These are phyloP conservation scores for Drosophila chauvacae DNA, from an alignment of 1,140 invertebrate species.

Conservation along the genomic window DNA sequence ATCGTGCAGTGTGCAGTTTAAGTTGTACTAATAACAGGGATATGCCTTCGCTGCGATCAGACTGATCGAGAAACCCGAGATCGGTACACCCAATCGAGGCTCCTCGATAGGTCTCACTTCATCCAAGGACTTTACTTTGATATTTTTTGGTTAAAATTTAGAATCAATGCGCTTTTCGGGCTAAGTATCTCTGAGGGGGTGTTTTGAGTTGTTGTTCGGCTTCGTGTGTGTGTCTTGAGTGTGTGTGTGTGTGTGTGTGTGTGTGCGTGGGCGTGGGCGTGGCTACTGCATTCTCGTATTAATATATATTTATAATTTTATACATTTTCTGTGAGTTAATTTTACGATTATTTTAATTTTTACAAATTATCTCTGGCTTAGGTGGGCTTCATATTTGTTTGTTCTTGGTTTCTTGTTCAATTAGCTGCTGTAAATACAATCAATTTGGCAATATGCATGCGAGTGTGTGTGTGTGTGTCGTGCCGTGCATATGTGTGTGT, in stretches of 20 bases:
- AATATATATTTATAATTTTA: slow-evolving; percentile 57
- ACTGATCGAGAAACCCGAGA: neutral
- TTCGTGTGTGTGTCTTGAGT: slow-evolving; percentile 11
- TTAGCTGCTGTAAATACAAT: slow-evolving; percentile 68
- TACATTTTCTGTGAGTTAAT: slow-evolving; percentile 51
- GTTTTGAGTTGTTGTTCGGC: slow-evolving; percentile 11
- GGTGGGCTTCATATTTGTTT: slow-evolving; percentile 82
- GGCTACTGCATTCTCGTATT: slow-evolving; percentile 44
- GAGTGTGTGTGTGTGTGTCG: slow-evolving; percentile 26
- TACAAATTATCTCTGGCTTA: slow-evolving; percentile 77
- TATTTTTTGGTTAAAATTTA: slow-evolving; percentile 43
- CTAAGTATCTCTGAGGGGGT: slow-evolving; percentile 59
- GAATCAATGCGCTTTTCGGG: slow-evolving; percentile 48
- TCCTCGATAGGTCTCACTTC: slow-evolving; percentile 1
- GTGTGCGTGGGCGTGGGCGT: slow-evolving; percentile 15
- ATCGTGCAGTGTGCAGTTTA: slow-evolving; percentile 81
- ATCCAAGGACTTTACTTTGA: slow-evolving; percentile 35
- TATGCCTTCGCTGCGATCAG: slow-evolving; percentile 27
- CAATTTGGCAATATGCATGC: slow-evolving; percentile 63
- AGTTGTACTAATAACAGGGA: slow-evolving; percentile 79
- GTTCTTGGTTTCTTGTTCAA: slow-evolving; percentile 57
- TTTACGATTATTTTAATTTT: slow-evolving; percentile 65
- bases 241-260: neutral
- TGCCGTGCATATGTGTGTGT: slow-evolving; percentile 33
- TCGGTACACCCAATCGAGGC: too few relatives aligned